These are phyloP conservation scores for Chydorus sphaericus DNA, from an alignment of 2,888 invertebrate genomes.

Conservation along the genomic window DNA sequence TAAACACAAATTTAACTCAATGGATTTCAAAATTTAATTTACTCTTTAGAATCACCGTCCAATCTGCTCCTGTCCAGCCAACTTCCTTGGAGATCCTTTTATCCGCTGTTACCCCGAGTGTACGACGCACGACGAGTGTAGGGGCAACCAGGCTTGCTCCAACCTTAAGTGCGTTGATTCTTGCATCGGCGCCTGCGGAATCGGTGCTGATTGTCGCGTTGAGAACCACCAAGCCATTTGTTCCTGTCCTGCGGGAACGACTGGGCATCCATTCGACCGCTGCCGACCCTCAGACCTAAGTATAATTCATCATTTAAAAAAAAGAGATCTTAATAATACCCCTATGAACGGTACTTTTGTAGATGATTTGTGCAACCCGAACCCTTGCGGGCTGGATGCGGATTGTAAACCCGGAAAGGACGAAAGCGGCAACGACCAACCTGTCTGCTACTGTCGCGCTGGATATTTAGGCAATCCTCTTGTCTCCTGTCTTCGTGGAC, in stretches of 20 bases:
- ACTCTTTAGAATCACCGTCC: slow-evolving; percentile 17
- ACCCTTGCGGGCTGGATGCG: slow-evolving; percentile 69
- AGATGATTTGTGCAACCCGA: slow-evolving; percentile 72
- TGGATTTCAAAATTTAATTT: too few relatives aligned
- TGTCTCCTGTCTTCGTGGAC: slow-evolving; percentile 54
- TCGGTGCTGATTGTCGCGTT: slow-evolving; percentile 64
- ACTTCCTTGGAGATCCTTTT: slow-evolving; percentile 63
- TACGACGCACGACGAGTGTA: slow-evolving; percentile 61
- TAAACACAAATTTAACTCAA: too few relatives aligned
- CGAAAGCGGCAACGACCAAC: slow-evolving; percentile 60
- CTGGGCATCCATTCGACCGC: slow-evolving; percentile 66
- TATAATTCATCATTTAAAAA: slow-evolving; percentile 34
- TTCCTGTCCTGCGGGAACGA: slow-evolving; percentile 44
- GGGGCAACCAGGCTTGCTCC: slow-evolving; percentile 49
- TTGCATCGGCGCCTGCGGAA: slow-evolving; percentile 65
- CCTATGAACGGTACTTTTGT: too few relatives aligned
- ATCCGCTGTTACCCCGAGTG: slow-evolving; percentile 66
- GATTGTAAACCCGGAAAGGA: slow-evolving; percentile 71
- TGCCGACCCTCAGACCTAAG: slow-evolving; percentile 68
- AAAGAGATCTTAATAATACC: too few relatives aligned
- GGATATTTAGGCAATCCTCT: slow-evolving; percentile 67
- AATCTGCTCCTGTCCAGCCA: slow-evolving; percentile 30
- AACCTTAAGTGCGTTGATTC: slow-evolving; percentile 71
- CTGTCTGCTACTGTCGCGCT: slow-evolving; percentile 66
- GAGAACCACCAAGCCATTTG: slow-evolving; percentile 70